Evolutionary conservation across 2,888 invertebrate genomes (phyloP).

Genomic region (Cyclophora albipunctata): DNA sequence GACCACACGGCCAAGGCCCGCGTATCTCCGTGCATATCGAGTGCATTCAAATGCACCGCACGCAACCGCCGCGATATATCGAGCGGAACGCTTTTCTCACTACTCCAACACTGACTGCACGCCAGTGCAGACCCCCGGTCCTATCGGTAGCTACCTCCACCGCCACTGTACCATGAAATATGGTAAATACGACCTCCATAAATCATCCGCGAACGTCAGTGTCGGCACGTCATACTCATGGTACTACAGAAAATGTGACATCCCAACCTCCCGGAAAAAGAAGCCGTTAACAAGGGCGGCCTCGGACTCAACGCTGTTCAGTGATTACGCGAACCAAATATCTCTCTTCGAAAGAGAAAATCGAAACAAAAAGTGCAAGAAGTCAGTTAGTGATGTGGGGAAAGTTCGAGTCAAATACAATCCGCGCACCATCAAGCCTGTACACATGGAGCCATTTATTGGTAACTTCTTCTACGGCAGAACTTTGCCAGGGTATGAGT

Average conservation of each 20-base stretch:
- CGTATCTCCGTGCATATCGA: conserved; percentile 34
- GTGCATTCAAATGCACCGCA: conserved; percentile 44
- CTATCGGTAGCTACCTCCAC: conserved; percentile 39
- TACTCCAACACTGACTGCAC: conserved; percentile 47
- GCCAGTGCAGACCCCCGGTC: conserved; percentile 46
- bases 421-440: conserved; percentile 52
- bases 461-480: conserved; percentile 70
- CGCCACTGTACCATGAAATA: conserved; percentile 62
- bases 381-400: conserved; percentile 56
- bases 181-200: conserved; percentile 71
- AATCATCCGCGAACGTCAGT: conserved; percentile 62
- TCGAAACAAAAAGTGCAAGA: conserved; percentile 53
- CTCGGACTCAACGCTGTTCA: conserved; percentile 71
- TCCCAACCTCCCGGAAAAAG: conserved; percentile 45
- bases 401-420: conserved; percentile 56
- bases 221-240: conserved; percentile 70
- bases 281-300: conserved; percentile 50
- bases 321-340: conserved; percentile 69
- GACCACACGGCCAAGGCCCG: conserved; percentile 42
- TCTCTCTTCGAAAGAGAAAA: conserved; percentile 59
- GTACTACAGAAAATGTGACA: conserved; percentile 67
- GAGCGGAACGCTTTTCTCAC: conserved; percentile 57
- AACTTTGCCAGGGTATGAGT: conserved; percentile 56
- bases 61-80: conserved; percentile 37
- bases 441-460: conserved; percentile 60